These are phyloP conservation scores for Syrphus vitripennis DNA, from an alignment of 2,888 invertebrate genomes.

Conservation along the genomic window DNA sequence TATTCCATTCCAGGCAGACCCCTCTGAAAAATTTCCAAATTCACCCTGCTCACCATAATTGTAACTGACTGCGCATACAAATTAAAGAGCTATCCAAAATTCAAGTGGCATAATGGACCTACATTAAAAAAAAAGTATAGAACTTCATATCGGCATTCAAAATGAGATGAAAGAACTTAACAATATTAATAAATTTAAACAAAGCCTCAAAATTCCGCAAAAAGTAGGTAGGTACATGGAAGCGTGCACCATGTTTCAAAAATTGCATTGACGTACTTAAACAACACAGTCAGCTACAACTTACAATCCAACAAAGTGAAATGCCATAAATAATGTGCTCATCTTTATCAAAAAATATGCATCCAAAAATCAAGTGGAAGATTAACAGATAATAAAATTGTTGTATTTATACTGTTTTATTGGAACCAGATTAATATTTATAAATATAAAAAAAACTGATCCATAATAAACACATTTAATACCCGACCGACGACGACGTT, in stretches of 20 bases:
- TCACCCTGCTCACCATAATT: conserved; percentile 15
- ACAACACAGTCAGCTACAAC: neutral
- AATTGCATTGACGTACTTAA: neutral
- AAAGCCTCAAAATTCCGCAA: neutral
- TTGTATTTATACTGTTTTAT: neutral
- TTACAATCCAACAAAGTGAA: neutral
- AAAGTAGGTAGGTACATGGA: neutral
- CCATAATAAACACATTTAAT: conserved; percentile 9
- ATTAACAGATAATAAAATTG: neutral
- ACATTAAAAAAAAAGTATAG: conserved; percentile 20
- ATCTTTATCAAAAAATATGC: neutral
- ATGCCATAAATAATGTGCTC: neutral
- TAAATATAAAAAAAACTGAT: neutral
- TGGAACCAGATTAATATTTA: neutral
- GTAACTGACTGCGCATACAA: conserved; percentile 29
- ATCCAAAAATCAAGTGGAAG: neutral
- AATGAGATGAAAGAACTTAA: neutral
- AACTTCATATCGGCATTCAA: neutral
- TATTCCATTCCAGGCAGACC: neutral
- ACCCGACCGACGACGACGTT: neutral
- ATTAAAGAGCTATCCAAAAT: conserved; percentile 8
- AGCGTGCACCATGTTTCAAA: neutral
- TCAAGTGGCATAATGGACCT: neutral
- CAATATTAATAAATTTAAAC: neutral
- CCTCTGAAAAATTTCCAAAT: conserved; percentile 27